A percentile compares a stretch with the other conserved stretches of the same genome.
These are phyloP conservation scores for Spinus olivaceus DNA, from an alignment of 2,797 vertebrate genomes.

Conservation along the genomic window DNA sequence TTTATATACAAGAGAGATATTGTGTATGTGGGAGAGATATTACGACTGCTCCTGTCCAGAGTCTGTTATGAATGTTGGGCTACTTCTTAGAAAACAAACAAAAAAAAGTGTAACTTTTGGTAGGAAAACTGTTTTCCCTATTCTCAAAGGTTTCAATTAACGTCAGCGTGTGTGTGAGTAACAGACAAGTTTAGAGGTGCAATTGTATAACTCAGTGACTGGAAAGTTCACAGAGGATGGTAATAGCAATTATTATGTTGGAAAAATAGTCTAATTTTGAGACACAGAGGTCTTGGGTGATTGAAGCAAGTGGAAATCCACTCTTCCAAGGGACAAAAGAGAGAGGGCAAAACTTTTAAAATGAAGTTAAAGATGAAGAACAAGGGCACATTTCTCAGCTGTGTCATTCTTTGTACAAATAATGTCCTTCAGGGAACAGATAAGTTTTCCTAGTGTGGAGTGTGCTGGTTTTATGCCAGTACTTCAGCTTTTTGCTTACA, in stretches of 20 bases:
- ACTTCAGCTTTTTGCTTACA: not conserved
- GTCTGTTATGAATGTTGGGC: not conserved
- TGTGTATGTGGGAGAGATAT: not conserved
- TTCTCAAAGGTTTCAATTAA: not conserved
- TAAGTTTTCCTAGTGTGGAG: not conserved
- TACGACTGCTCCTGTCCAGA: not conserved
- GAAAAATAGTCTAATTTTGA: not conserved
- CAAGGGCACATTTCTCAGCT: not conserved
- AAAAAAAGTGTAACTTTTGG: not conserved
- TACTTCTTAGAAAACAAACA: not conserved
- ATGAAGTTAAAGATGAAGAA: not conserved
- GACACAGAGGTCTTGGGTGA: not conserved
- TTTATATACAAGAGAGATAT: not conserved
- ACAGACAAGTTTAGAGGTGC: not conserved
- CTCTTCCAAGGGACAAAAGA: not conserved
- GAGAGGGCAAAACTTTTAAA: not conserved
- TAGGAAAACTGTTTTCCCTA: not conserved
- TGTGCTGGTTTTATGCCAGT: not conserved
- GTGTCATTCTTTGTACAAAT: not conserved
- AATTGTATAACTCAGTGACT: not conserved
- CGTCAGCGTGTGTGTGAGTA: not conserved
- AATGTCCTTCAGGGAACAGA: not conserved
- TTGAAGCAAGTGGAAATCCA: not conserved
- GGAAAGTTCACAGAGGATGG: not conserved
- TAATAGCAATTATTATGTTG: not conserved